Percentiles rank a stretch among this genome's conserved stretches.
Conservation (phyloP, 2,888 invertebrate species). For the Meandrusa payeni region DNA sequence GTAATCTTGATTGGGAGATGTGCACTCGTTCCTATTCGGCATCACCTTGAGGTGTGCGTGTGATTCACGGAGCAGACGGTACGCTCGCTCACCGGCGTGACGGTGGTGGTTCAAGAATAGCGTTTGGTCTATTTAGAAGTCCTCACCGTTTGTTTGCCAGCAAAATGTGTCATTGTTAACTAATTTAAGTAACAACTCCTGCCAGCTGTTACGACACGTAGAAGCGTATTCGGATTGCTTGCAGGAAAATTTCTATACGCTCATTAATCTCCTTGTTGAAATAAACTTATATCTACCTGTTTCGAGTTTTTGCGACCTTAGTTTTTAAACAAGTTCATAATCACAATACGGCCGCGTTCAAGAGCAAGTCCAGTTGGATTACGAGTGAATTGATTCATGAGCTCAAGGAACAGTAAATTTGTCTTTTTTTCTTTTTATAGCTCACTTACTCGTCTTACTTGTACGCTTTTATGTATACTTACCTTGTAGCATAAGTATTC, state of each 20-base stretch:
- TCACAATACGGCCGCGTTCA: slow-evolving; percentile 23
- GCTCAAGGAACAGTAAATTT: slow-evolving; percentile 48
- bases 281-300: neutral
- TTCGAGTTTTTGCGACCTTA: slow-evolving; percentile 26
- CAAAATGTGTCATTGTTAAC: slow-evolving; percentile 81
- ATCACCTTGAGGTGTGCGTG: slow-evolving; percentile 74
- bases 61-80: slow-evolving; percentile 74
- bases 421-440: slow-evolving; percentile 41
- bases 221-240: slow-evolving; percentile 43
- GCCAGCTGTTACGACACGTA: slow-evolving; percentile 74
- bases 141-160: slow-evolving; percentile 78
- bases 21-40: slow-evolving; percentile 37
- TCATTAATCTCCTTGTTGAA: slow-evolving; percentile 31
- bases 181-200: slow-evolving; percentile 77
- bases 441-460: neutral
- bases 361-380: slow-evolving; percentile 39
- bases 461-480: too few species aligned
- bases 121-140: slow-evolving; percentile 74
- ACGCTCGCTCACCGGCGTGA: slow-evolving; percentile 70
- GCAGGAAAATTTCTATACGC: slow-evolving; percentile 46
- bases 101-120: slow-evolving; percentile 73
- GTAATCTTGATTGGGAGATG: slow-evolving; percentile 26
- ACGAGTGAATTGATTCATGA: slow-evolving; percentile 55
- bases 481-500: too few species aligned
- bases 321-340: slow-evolving; percentile 17